phyloP scores from a whole-genome alignment of 2,888 invertebrate species.

The Nudaria mundana region DNA sequence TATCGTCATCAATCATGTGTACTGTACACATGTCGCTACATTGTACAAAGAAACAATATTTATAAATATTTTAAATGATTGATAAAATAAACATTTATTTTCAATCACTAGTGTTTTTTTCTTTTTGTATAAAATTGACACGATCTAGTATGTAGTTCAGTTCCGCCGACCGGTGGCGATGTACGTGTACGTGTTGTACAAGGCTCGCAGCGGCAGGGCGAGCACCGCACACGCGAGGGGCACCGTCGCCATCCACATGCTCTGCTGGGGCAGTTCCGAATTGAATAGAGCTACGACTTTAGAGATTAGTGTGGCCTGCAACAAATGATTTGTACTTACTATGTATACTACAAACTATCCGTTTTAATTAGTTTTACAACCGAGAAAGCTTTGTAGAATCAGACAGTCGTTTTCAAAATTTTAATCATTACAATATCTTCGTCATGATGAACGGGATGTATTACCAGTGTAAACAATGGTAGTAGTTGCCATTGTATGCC shows the following conservation, averaged over 20 bases:
- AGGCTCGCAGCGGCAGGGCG: slow-evolving; percentile 54
- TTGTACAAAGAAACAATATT: slow-evolving; percentile 79
- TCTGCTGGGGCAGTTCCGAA: slow-evolving; percentile 45
- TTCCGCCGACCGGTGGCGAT: slow-evolving; percentile 10
- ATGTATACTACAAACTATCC: no score
- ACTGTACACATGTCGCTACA: slow-evolving; percentile 68
- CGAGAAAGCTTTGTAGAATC: no score
- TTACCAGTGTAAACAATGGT: slow-evolving; percentile 55
- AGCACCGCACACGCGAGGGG: slow-evolving; percentile 43
- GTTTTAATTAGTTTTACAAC: no score
- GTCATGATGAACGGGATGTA: slow-evolving; percentile 16
- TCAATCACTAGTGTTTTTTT: slow-evolving; percentile 56
- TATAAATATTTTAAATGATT: slow-evolving; percentile 78
- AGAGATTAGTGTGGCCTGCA: slow-evolving; percentile 44
- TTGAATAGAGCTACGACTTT: slow-evolving; percentile 37
- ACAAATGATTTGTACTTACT: no score
- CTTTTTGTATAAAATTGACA: slow-evolving; percentile 4
- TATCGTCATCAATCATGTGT: slow-evolving; percentile 57
- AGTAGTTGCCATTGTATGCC: slow-evolving; percentile 55
- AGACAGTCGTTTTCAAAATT: no score
- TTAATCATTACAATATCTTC: neutral
- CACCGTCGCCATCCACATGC: slow-evolving; percentile 37
- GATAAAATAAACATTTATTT: slow-evolving; percentile 79
- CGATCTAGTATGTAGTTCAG: neutral
- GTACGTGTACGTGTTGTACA: slow-evolving; percentile 43